phyloP scores from a whole-genome alignment of 2,888 invertebrate species.

The Chouioia cunea region DNA sequence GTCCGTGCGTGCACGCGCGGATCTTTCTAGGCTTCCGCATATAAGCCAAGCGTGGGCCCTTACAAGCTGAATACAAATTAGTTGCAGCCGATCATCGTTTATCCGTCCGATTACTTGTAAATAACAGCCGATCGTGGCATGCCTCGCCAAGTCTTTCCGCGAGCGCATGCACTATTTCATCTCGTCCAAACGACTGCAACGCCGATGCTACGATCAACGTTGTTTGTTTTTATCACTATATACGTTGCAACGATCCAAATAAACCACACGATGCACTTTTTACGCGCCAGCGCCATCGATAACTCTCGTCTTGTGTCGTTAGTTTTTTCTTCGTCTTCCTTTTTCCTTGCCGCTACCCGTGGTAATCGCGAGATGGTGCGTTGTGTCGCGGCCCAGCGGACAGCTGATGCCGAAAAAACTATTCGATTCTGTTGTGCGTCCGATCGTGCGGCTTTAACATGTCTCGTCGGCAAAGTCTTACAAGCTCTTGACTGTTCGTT shows the following conservation, averaged over 20 bases:
- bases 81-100: conserved; percentile 39
- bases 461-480: background rate
- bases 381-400: background rate
- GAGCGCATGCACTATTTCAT: background rate
- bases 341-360: background rate
- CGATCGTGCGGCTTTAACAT: background rate
- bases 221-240: background rate
- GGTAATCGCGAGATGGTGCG: background rate
- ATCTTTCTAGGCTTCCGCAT: conserved; percentile 37
- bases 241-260: background rate
- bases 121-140: too few species aligned
- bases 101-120: conserved; percentile 37
- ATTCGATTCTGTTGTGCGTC: conserved; percentile 11
- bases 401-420: conserved; percentile 2
- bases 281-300: background rate
- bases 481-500: background rate
- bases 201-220: too few species aligned
- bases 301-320: background rate
- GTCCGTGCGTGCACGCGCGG: conserved; percentile 26
- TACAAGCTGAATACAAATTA: conserved; percentile 50
- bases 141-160: too few species aligned
- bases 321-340: background rate
- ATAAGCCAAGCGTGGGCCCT: conserved; percentile 45
- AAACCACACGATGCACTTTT: background rate
- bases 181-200: background rate